A percentile compares a stretch with the other conserved stretches of the same genome.
These are phyloP conservation scores for Craseonycteris thonglongyai DNA, from an alignment of 2,113 vertebrate species.

Conservation along the genomic window DNA sequence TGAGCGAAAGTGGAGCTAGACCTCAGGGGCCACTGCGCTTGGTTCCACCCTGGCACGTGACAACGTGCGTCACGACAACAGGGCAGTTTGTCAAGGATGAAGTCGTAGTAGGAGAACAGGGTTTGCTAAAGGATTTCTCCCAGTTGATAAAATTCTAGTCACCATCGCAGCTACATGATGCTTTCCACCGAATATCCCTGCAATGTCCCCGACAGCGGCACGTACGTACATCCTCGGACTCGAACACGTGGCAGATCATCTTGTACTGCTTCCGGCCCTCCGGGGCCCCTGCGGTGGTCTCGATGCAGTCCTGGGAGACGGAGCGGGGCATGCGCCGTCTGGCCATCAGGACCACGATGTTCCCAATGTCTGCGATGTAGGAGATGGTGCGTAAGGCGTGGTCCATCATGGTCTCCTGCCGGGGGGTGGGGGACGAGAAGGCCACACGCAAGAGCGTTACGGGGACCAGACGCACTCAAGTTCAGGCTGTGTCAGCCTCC, in stretches of 20 bases:
- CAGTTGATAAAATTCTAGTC: no score
- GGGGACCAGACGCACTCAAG: fast-evolving
- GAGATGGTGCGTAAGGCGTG: slow-evolving; percentile 97
- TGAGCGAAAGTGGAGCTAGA: background rate
- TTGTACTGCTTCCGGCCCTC: slow-evolving; percentile 98
- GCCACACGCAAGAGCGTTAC: background rate
- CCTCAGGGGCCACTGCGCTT: background rate
- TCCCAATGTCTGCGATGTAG: slow-evolving; percentile 97
- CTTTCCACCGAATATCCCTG: no score
- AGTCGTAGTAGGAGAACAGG: background rate
- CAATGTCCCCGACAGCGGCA: no score
- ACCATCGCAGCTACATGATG: no score
- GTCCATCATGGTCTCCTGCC: slow-evolving; percentile 98
- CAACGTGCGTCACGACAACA: background rate
- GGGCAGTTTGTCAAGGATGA: no score
- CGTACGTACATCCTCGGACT: slow-evolving; percentile 97
- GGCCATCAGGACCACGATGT: slow-evolving; percentile 98
- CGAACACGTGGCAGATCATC: slow-evolving; percentile 99
- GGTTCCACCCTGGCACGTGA: fast-evolving
- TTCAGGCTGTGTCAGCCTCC: background rate
- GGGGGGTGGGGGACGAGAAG: background rate
- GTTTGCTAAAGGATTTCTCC: background rate
- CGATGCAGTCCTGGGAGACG: slow-evolving; percentile 96
- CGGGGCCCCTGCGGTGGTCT: slow-evolving; percentile 91
- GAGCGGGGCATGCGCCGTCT: slow-evolving; percentile 94